A percentile compares a stretch with the other conserved stretches of the same genome.
Conservation (phyloP, 2,888 invertebrate species). For the Petrolisthes manimaculis region DNA sequence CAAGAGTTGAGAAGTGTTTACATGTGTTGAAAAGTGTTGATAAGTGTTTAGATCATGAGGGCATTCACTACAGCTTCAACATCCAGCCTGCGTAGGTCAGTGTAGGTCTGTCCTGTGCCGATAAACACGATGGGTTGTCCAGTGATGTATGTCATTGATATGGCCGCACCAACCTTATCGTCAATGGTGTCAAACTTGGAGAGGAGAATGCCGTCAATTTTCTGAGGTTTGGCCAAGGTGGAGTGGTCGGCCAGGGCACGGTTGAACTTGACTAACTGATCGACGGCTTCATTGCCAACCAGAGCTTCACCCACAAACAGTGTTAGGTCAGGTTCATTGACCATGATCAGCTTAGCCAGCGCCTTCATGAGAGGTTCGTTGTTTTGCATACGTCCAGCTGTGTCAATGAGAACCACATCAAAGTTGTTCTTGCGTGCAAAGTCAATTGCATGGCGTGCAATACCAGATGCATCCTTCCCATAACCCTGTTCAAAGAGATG, state of each 20-base stretch:
- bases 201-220: conserved; percentile 98
- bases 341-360: conserved; percentile 94
- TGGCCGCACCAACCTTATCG: conserved; percentile 99
- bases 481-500: conserved; percentile 86
- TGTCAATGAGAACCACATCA: conserved; percentile 97
- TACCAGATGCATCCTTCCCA: conserved; percentile 98
- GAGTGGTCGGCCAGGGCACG: conserved; percentile 95
- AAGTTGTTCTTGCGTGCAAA: conserved; percentile 84
- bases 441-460: conserved; percentile 96
- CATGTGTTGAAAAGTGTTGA: no score
- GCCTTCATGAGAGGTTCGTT: conserved; percentile 99
- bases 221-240: conserved; percentile 82
- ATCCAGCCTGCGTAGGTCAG: conserved; percentile 95
- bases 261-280: conserved; percentile 98
- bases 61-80: conserved; percentile 76
- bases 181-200: conserved; percentile 99
- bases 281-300: conserved; percentile 99
- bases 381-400: conserved; percentile 99
- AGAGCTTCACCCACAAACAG: conserved; percentile 99
- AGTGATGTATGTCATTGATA: conserved; percentile 99
- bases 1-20: no score
- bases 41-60: conserved; percentile 65
- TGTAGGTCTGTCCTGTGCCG: conserved; percentile 98
- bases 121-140: conserved; percentile 99
- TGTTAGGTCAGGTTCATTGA: conserved; percentile 97